A percentile compares a stretch with the other conserved stretches of the same genome.
These are phyloP conservation scores for Sardinella longiceps DNA, from an alignment of 2,797 vertebrate genomes.

Conservation along the genomic window DNA sequence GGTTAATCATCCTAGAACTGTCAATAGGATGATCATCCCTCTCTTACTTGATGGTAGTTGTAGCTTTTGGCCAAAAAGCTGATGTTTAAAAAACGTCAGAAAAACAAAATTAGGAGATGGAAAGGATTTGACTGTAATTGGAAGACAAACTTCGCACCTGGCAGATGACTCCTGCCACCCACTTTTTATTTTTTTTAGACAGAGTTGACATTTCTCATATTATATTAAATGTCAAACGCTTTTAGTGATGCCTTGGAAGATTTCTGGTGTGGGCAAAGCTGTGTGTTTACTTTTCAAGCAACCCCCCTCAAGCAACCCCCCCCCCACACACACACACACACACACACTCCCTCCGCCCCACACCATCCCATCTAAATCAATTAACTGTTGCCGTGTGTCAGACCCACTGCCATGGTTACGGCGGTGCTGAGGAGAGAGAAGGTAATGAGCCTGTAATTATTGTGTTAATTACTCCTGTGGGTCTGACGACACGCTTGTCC, in stretches of 20 bases:
- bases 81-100: too few relatives aligned
- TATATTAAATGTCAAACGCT: background rate
- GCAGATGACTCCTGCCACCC: background rate
- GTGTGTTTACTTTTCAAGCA: background rate
- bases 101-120: too few relatives aligned
- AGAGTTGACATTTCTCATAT: background rate
- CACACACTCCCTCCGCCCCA: too few relatives aligned
- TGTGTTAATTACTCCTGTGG: slow-evolving; percentile 48
- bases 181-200: background rate
- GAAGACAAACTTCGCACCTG: background rate
- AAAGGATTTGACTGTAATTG: background rate
- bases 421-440: slow-evolving; percentile 32
- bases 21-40: background rate
- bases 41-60: background rate
- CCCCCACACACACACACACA: too few relatives aligned
- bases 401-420: slow-evolving; percentile 46
- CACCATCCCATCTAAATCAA: slow-evolving; percentile 29
- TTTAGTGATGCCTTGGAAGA: background rate
- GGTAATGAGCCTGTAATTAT: slow-evolving; percentile 43
- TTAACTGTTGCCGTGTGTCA: slow-evolving; percentile 19
- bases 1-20: too few relatives aligned
- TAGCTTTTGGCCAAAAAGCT: background rate
- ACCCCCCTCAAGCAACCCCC: background rate
- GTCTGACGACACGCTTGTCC: slow-evolving; percentile 47
- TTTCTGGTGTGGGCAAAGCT: background rate